Evolutionary conservation across 1,140 invertebrate genomes (phyloP).

Genomic region (Cydia amplana): DNA sequence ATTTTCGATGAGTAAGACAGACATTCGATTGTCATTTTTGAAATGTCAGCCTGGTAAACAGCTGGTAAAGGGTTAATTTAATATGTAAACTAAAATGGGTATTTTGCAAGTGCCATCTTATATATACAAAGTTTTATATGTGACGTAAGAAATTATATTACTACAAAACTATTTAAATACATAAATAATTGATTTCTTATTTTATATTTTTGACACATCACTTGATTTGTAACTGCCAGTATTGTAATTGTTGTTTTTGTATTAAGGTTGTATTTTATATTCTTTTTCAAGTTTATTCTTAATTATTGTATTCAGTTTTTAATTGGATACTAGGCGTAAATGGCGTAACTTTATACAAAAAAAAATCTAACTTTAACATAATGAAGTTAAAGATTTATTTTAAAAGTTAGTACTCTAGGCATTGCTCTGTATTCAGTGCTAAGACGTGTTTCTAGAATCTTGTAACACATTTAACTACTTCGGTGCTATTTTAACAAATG

Average conservation of each 20-base stretch:
- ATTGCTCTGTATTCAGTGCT: background rate
- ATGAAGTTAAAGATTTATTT: background rate
- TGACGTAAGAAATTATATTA: background rate
- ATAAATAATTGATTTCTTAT: background rate
- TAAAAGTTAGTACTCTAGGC: background rate
- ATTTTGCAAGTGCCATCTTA: background rate
- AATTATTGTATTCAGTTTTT: background rate
- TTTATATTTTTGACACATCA: conserved; percentile 31
- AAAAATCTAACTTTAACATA: background rate
- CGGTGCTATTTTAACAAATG: conserved; percentile 3
- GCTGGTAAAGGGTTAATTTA: too few species aligned
- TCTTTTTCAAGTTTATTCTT: background rate
- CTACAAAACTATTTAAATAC: background rate
- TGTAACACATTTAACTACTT: background rate
- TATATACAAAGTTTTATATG: conserved; percentile 16
- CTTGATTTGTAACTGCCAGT: conserved; percentile 57
- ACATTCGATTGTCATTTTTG: too few species aligned
- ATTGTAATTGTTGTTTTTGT: conserved; percentile 59
- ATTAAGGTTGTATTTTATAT: conserved; percentile 58
- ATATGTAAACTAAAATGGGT: background rate
- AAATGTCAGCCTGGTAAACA: too few species aligned
- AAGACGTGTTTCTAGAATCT: background rate
- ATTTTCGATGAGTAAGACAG: too few species aligned
- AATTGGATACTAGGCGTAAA: background rate
- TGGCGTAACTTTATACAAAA: background rate